Evolutionary conservation across 2,113 vertebrate genomes (phyloP), one percentile per base, ranked within the genome.

Genomic region (Lagopus leucura): DNA sequence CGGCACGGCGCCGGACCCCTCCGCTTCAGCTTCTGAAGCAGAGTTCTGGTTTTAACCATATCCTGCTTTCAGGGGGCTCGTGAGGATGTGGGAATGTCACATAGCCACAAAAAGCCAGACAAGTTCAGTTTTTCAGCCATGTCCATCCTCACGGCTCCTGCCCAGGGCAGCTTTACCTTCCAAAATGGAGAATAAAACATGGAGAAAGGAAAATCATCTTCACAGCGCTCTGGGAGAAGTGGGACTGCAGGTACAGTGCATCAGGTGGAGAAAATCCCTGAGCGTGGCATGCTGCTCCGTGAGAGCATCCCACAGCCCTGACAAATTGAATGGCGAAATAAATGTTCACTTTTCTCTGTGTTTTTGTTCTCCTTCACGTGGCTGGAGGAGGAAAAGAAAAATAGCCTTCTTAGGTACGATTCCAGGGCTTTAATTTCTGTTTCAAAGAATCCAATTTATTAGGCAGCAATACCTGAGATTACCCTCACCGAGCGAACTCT

Each of bases 371-470:
- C 22, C 34, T 82, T 96, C 32, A 38, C 65, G 14, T 73, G 70
- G 15, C 43, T 93, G 57, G 15, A 90, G 54, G 27, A 91, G 8
- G 40, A 90, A 88, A 81, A 90, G 88, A 55, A 92, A 90, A 96
- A 82, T 17, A 86, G 64, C 58, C 6, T 47, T 67, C 77, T 87
- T 82, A 71, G 76, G 45, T 89, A 92, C 52, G 86, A 91, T 94
- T 94, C 78, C 88, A 90, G 54, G 72, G 58, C 80, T 92, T 93
- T 86, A 94, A 88, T 93, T 96, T 92, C 28, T 87, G 11, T 86
- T 95, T 95, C 54, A 88, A 94, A 90, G 83, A 94, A 96, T 96
- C 82, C 80, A 91, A 94, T 95, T 96, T 91, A 86, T 94, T 96
- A 93, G 93, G 91, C 85, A 93, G 95, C 86, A 91, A 79, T 91